Conservation (phyloP, 1,140 invertebrate species). For the Drosophila fuyamai region DNA sequence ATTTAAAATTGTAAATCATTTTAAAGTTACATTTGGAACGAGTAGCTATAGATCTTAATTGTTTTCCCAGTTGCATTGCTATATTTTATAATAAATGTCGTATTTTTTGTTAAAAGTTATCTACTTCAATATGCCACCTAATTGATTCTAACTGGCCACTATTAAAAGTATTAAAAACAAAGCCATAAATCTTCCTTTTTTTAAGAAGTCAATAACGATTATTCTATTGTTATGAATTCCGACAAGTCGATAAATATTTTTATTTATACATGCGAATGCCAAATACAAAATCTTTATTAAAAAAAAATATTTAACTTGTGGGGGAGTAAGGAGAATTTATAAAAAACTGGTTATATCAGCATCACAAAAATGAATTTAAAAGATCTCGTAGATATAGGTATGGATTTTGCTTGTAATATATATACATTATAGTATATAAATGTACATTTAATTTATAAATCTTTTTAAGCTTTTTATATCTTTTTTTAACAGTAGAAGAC, state of each 20-base stretch:
- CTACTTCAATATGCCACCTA: neutral
- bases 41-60: too few relatives aligned
- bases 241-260: conserved; percentile 17
- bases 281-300: conserved; percentile 2
- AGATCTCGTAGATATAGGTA: neutral
- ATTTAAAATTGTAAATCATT: too few relatives aligned
- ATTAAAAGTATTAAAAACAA: neutral
- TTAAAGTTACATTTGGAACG: too few relatives aligned
- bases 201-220: neutral
- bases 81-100: too few relatives aligned
- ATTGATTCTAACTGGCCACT: neutral
- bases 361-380: neutral
- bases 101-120: neutral
- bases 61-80: too few relatives aligned
- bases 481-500: too few relatives aligned
- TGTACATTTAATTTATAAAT: neutral
- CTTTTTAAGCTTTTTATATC: neutral
- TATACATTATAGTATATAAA: neutral
- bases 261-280: conserved; percentile 15
- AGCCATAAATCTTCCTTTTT: conserved; percentile 23
- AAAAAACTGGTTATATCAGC: conserved; percentile 14
- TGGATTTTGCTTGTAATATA: too few relatives aligned
- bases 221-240: conserved; percentile 10
- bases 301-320: neutral
- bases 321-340: conserved; percentile 1